Evolutionary conservation across 2,797 vertebrate genomes (phyloP).

Genomic region (Amphiprion clarkii): DNA sequence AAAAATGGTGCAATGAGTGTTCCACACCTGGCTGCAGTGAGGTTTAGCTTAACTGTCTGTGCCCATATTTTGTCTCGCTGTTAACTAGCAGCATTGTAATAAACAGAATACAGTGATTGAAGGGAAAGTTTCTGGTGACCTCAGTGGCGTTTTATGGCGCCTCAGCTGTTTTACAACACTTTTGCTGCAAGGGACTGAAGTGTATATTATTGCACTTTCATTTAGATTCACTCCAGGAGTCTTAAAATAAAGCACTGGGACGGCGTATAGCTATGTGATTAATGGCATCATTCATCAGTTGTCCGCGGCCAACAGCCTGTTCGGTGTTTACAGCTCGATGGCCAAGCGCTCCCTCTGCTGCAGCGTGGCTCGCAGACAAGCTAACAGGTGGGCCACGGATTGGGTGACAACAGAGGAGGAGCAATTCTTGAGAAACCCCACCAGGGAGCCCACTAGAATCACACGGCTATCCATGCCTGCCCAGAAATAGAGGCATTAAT

Average conservation of each 20-base stretch:
- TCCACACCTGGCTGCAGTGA: conserved; percentile 32
- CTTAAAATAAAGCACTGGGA: conserved; percentile 74
- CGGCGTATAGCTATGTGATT: conserved; percentile 61
- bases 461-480: conserved; percentile 67
- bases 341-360: conserved; percentile 67
- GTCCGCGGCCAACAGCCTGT: conserved; percentile 61
- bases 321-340: conserved; percentile 69
- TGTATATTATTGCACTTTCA: conserved; percentile 61
- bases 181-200: conserved; percentile 31
- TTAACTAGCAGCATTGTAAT: conserved; percentile 31
- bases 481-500: conserved; percentile 82
- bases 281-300: conserved; percentile 66
- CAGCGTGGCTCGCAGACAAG: conserved; percentile 67
- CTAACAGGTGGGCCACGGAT: conserved; percentile 80
- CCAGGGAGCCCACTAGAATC: conserved; percentile 76
- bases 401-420: conserved; percentile 81
- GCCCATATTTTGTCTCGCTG: not conserved
- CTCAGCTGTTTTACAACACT: conserved; percentile 43
- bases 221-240: conserved; percentile 68
- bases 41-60: not conserved
- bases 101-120: conserved; percentile 1
- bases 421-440: conserved; percentile 82
- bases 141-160: conserved; percentile 18
- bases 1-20: conserved; percentile 11
- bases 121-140: conserved; percentile 6